Conservation (phyloP, 2,113 vertebrate species). For the Cynoglossus semilaevis region DNA sequence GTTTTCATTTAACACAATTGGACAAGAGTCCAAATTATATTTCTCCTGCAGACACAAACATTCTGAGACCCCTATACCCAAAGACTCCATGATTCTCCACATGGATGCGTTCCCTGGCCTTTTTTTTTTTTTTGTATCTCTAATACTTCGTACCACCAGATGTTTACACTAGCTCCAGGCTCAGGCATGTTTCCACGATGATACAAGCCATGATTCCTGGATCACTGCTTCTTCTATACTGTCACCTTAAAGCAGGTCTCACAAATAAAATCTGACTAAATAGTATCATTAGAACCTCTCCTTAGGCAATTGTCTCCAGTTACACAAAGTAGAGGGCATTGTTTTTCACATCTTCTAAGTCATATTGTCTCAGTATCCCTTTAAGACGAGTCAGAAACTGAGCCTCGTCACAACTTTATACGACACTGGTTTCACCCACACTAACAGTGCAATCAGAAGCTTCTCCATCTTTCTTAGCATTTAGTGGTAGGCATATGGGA, state of each 20-base stretch:
- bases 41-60: slow-evolving; percentile 23
- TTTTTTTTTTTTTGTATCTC: slow-evolving; percentile 29
- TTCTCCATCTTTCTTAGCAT: slow-evolving; percentile 29
- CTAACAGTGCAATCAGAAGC: slow-evolving; percentile 28
- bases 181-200: slow-evolving; percentile 76
- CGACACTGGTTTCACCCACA: no score
- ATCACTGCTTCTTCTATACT: slow-evolving; percentile 31
- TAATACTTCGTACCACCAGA: slow-evolving; percentile 59
- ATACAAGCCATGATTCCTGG: slow-evolving; percentile 54
- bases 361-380: slow-evolving; percentile 28
- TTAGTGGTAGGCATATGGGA: slow-evolving; percentile 54
- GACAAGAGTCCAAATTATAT: no score
- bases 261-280: slow-evolving; percentile 9
- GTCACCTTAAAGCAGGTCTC: slow-evolving; percentile 24
- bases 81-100: slow-evolving; percentile 55
- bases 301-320: neutral
- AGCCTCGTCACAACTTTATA: slow-evolving; percentile 16
- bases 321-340: neutral
- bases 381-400: slow-evolving; percentile 24
- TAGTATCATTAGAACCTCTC: neutral
- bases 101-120: slow-evolving; percentile 55
- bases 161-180: slow-evolving; percentile 72
- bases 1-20: slow-evolving; percentile 58
- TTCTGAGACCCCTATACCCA: slow-evolving; percentile 35
- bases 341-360: neutral